Evolutionary conservation across 2,113 vertebrate species (phyloP).

Genomic region (Gymnobelideus leadbeateri): DNA sequence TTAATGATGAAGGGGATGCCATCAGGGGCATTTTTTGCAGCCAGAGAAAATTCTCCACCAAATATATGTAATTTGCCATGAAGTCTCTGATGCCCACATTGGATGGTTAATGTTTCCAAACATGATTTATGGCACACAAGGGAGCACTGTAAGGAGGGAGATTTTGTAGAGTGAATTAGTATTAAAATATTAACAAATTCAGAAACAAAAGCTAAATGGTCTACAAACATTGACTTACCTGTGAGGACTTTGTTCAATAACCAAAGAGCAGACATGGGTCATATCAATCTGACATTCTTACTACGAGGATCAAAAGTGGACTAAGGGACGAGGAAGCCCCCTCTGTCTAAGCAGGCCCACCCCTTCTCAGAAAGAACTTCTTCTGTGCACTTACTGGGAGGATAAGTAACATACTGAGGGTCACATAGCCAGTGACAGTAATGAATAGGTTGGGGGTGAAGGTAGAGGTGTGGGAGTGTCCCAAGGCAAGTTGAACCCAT

Average conservation of each 20-base stretch:
- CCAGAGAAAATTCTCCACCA: constrained; percentile 95
- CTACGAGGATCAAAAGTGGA: neutral
- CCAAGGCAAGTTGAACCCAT: neutral
- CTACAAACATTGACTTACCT: neutral
- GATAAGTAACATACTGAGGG: neutral
- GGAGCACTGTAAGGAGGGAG: constrained; percentile 90
- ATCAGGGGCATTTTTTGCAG: constrained; percentile 91
- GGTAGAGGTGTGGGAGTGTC: neutral
- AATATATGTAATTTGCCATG: constrained; percentile 95
- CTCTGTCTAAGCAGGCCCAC: too few relatives aligned
- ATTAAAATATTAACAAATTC: neutral
- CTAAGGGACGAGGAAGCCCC: neutral
- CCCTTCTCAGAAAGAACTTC: neutral
- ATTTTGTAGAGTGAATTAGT: neutral
- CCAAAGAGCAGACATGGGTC: neutral
- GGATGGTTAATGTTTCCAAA: constrained; percentile 96
- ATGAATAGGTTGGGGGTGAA: neutral
- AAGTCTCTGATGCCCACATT: constrained; percentile 98
- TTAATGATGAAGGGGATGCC: constrained; percentile 97
- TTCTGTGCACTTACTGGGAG: neutral
- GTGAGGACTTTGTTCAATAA: neutral
- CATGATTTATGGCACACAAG: constrained; percentile 98
- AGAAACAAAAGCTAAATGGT: neutral
- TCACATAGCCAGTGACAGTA: neutral
- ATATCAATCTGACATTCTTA: neutral